Percentiles rank a stretch among this genome's conserved stretches.
phyloP scores from a whole-genome alignment of 2,113 vertebrate genomes.

The Lipophrys pholis region DNA sequence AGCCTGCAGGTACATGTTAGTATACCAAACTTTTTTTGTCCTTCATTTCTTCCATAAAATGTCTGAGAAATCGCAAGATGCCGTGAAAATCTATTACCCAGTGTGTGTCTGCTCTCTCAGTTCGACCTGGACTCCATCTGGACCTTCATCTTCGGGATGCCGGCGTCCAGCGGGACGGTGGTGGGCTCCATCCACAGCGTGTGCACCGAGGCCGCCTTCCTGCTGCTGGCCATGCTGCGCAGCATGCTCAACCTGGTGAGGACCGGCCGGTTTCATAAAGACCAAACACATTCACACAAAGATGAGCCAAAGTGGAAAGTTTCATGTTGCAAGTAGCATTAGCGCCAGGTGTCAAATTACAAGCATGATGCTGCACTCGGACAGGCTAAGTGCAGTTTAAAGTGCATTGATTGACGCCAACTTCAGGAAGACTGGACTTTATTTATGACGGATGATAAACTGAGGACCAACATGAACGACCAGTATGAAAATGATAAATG shows the following conservation, averaged over 20 bases:
- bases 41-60: slow-evolving; percentile 5
- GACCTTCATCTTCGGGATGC: slow-evolving; percentile 97
- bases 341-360: too few species aligned
- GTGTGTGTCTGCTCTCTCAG: slow-evolving; percentile 74
- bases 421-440: too few species aligned
- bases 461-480: too few species aligned
- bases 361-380: too few species aligned
- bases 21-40: slow-evolving; percentile 51
- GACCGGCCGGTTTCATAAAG: too few species aligned
- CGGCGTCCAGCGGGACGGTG: slow-evolving; percentile 92
- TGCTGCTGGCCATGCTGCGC: slow-evolving; percentile 95
- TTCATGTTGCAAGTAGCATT: too few species aligned
- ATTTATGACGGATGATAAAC: too few species aligned
- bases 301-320: too few species aligned
- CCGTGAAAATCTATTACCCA: slow-evolving; percentile 20
- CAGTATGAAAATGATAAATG: too few species aligned
- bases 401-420: too few species aligned
- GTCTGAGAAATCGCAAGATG: background rate
- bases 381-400: too few species aligned
- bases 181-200: slow-evolving; percentile 92
- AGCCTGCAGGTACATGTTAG: slow-evolving; percentile 94
- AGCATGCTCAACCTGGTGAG: slow-evolving; percentile 99
- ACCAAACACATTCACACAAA: too few species aligned
- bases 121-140: slow-evolving; percentile 99
- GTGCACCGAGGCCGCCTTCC: slow-evolving; percentile 94